Evolutionary conservation across 1,140 invertebrate genomes (phyloP).

Genomic region (Vanessa tameamea): DNA sequence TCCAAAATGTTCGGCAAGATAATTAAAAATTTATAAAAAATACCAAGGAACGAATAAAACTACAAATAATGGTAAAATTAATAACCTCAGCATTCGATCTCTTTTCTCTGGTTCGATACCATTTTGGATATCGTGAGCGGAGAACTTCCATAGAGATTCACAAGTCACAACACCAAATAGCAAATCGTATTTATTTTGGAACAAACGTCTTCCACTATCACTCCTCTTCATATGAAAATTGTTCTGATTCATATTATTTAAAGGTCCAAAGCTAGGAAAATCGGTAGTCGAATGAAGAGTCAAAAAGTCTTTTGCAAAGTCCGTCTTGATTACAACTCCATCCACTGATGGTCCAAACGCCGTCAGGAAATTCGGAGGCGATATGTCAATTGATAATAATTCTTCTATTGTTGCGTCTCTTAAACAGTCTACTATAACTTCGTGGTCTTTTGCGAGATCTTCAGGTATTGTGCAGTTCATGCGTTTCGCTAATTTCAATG

Average conservation of each 20-base stretch:
- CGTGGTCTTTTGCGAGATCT: constrained; percentile 88
- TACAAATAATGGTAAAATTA: no score
- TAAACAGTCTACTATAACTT: constrained; percentile 90
- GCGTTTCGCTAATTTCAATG: constrained; percentile 84
- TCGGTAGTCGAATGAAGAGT: constrained; percentile 85
- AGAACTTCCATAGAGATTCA: constrained; percentile 91
- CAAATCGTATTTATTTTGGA: constrained; percentile 87
- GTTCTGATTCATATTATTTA: constrained; percentile 66
- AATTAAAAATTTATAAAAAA: no score
- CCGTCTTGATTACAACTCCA: constrained; percentile 91
- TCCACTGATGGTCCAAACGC: constrained; percentile 93
- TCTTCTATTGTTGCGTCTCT: constrained; percentile 89
- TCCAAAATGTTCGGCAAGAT: no score
- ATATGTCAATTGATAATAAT: constrained; percentile 89
- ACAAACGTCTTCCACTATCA: constrained; percentile 50
- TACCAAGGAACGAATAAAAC: no score
- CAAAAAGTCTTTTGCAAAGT: constrained; percentile 88
- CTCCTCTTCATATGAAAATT: constrained; percentile 65
- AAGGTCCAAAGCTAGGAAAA: constrained; percentile 83
- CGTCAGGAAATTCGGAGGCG: constrained; percentile 90
- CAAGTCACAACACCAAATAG: constrained; percentile 92
- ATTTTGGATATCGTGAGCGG: constrained; percentile 89
- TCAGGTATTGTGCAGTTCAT: constrained; percentile 93
- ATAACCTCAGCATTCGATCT: constrained; percentile 89
- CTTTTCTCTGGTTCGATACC: constrained; percentile 95